Percentiles rank a stretch among this genome's conserved stretches.
Conservation (phyloP, 2,888 invertebrate genomes). For the Synergus laeviventris region DNA sequence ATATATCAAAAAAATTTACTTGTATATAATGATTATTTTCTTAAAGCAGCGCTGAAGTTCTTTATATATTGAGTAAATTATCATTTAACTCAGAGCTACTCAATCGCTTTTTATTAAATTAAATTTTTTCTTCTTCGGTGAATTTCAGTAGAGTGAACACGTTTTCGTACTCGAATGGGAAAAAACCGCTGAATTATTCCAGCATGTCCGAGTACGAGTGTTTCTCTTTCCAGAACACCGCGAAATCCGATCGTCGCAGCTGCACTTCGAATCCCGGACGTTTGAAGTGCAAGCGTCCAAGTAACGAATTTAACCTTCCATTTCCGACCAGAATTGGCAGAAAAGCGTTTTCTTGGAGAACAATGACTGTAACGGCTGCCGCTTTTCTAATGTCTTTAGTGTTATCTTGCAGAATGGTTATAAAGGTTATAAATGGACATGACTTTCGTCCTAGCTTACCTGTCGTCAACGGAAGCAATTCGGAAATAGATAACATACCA, state of each 20-base stretch:
- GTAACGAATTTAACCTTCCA: slow-evolving; percentile 32
- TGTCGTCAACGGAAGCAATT: slow-evolving; percentile 24
- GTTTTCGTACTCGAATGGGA: slow-evolving; percentile 26
- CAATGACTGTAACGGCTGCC: slow-evolving; percentile 18
- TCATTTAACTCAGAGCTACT: too few species aligned
- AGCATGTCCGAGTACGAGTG: slow-evolving; percentile 33
- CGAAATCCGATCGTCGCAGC: slow-evolving; percentile 35
- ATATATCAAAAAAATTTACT: too few species aligned
- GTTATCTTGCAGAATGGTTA: slow-evolving; percentile 18
- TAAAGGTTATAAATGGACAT: neutral
- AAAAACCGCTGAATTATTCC: slow-evolving; percentile 37
- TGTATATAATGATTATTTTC: too few species aligned
- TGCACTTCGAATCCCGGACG: slow-evolving; percentile 16
- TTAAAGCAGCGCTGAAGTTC: too few species aligned
- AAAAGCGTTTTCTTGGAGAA: slow-evolving; percentile 21
- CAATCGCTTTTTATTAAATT: slow-evolving; percentile 23
- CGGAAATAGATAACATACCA: too few species aligned
- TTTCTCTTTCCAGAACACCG: slow-evolving; percentile 31
- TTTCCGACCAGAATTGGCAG: slow-evolving; percentile 12
- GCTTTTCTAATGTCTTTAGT: neutral
- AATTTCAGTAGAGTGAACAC: slow-evolving; percentile 32
- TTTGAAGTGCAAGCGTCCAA: slow-evolving; percentile 27
- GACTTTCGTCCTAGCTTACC: neutral
- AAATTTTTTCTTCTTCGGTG: slow-evolving; percentile 30
- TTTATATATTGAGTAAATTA: too few species aligned